Evolutionary conservation across 2,113 vertebrate genomes (phyloP).

Genomic region (Ochotona princeps): DNA sequence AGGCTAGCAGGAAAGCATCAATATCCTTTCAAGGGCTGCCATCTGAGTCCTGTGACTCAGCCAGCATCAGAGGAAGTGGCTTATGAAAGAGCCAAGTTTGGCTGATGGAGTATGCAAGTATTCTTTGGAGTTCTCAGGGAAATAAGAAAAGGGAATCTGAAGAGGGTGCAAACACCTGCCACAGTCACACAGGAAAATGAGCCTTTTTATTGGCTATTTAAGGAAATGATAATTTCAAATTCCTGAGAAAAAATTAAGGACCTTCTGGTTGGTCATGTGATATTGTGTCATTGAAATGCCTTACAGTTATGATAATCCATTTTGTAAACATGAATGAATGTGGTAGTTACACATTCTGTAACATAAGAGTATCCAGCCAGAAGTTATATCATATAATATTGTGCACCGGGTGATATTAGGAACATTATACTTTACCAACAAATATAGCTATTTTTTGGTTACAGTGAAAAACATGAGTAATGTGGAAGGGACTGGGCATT

Average conservation of each 20-base stretch:
- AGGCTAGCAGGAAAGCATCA: neutral
- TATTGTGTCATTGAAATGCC: neutral
- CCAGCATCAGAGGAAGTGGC: neutral
- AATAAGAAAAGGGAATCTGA: neutral
- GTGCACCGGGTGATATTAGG: neutral
- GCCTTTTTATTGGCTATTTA: conserved; percentile 6
- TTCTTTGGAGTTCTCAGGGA: neutral
- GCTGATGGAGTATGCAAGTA: neutral
- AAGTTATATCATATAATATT: neutral
- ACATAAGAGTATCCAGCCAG: neutral
- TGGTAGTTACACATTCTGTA: neutral
- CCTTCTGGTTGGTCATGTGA: neutral
- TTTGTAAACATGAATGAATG: neutral
- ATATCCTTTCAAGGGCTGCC: neutral
- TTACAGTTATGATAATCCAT: neutral
- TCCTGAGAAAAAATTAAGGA: neutral
- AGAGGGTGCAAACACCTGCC: neutral
- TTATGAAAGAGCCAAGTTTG: neutral
- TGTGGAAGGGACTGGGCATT: neutral
- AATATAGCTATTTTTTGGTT: neutral
- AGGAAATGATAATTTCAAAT: neutral
- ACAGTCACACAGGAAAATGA: neutral
- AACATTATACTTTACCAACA: conserved; percentile 12
- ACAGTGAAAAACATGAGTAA: neutral
- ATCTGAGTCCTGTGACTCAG: neutral